Evolutionary conservation across 2,888 invertebrate genomes (phyloP).

Genomic region (Gastracanthus pulcherrimus): DNA sequence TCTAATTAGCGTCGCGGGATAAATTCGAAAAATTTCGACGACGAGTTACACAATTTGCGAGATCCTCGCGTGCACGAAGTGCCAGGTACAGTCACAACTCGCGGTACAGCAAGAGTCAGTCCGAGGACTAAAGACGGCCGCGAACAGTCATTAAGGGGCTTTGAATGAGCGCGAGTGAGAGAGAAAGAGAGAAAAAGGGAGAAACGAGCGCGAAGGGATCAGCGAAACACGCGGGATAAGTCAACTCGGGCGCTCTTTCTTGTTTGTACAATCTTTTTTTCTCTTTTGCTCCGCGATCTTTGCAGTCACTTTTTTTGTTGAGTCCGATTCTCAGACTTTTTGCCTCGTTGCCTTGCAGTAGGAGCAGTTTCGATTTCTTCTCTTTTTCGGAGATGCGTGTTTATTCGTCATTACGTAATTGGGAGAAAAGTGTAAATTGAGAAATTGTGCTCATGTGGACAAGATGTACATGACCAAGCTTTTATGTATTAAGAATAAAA

Average conservation of each 20-base stretch:
- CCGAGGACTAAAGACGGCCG: background rate
- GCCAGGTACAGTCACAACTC: no score
- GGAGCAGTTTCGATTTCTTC: background rate
- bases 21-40: background rate
- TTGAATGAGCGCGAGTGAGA: background rate
- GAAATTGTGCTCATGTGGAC: no score
- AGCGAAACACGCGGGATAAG: no score
- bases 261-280: background rate
- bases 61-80: no score
- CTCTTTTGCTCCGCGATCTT: background rate
- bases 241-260: no score
- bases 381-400: background rate
- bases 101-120: background rate
- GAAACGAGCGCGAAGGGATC: background rate
- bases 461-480: background rate
- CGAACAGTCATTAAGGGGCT: background rate
- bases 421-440: background rate
- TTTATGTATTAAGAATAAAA: background rate
- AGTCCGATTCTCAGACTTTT: background rate
- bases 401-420: no score
- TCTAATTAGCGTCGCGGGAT: slow-evolving; percentile 22
- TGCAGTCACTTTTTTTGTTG: background rate
- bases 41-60: background rate
- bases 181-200: background rate
- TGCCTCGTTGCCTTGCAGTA: background rate